phyloP scores from a whole-genome alignment of 2,888 invertebrate genomes.

The Brachyptera putata region DNA sequence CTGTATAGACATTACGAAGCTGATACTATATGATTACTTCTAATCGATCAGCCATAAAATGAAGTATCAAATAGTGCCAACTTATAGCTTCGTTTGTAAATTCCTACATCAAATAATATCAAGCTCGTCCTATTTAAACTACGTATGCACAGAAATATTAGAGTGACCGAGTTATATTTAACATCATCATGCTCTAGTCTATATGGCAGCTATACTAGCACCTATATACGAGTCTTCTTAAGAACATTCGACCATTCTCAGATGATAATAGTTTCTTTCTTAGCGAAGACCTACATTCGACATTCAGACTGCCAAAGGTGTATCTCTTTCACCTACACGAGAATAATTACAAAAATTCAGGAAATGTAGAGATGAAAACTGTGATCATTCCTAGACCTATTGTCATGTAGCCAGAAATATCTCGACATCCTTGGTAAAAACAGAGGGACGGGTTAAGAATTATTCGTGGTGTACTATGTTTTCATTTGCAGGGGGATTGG shows the following conservation, averaged over 20 bases:
- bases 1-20: too few species aligned
- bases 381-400: background rate
- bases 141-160: conserved; percentile 10
- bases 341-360: background rate
- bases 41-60: background rate
- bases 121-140: background rate
- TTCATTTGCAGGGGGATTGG: background rate
- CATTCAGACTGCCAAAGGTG: background rate
- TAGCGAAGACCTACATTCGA: too few species aligned
- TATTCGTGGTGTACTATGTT: background rate
- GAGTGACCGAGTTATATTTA: conserved; percentile 11
- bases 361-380: background rate
- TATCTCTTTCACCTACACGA: conserved; percentile 13
- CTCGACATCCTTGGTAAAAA: conserved; percentile 11
- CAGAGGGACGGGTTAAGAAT: too few species aligned
- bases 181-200: background rate
- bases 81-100: too few species aligned
- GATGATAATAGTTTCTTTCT: too few species aligned
- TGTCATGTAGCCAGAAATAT: conserved; percentile 11
- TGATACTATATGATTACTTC: too few species aligned
- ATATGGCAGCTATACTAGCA: background rate
- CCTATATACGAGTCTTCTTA: background rate
- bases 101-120: too few species aligned
- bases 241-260: background rate
- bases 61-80: conserved; percentile 2